Evolutionary conservation across 2,113 vertebrate genomes (phyloP), one percentile per base, ranked within the genome.

Genomic region (Bubalus kerabau): DNA sequence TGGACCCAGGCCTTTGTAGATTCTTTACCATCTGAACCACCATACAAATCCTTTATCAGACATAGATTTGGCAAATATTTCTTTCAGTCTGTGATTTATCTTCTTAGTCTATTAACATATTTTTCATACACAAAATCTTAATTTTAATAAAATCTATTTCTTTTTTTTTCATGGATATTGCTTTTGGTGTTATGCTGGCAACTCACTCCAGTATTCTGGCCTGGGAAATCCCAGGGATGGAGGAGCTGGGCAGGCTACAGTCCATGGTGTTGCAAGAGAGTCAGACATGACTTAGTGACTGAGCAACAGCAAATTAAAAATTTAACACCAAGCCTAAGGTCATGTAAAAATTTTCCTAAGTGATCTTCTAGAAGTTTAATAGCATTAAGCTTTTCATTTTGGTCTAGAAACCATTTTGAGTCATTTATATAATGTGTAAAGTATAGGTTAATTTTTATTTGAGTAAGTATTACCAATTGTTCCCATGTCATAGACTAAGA

Each of bases 1-100:
- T 2, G 10, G 40, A 74, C 19, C 0, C 21, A 74, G 36, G 36
- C 67, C 21, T 40, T 5, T 0, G 0, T 21, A 24, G 21, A 40
- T 74, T 13, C 36, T 74, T 74, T 7, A 74, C 21, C 36, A 3
- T 74, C 67, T 74, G 9, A 40, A 40, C 67, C 36, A 40, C 11
- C 64, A 24, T 62, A 64, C 1, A 36, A 62, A 56, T 46, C 19
- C 19, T 88, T 80, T n/a, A 82, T 52, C 40, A 60, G 43, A 60
- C 57, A 59, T n/a, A 7, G 14, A 54, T 56, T 85, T 76, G 74
- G 64, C 13, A 60, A 85, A 78, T 59, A 24, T 59, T 85, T 80
- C 40, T 46, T 9, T 46, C 26, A n/a, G 12, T 14, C 4, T 56
- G 13, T 87, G 32, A 71, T 43, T 81, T 82, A 62, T 57, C 3